A percentile compares a stretch with the other conserved stretches of the same genome.
These are phyloP conservation scores for Xanthia togata DNA, from an alignment of 2,888 invertebrate genomes.

Conservation along the genomic window DNA sequence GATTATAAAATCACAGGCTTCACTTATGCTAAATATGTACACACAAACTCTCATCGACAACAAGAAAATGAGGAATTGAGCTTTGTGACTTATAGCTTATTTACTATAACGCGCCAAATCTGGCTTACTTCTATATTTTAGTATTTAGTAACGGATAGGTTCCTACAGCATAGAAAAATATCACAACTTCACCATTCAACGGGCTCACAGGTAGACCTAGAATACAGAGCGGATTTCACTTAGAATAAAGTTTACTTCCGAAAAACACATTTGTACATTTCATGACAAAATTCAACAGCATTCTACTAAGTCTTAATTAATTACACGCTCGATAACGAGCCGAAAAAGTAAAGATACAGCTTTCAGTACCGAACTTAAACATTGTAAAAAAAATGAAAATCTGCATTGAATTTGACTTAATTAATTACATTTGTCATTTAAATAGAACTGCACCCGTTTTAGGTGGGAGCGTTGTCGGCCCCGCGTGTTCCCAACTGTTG, in stretches of 20 bases:
- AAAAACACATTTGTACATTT: conserved; percentile 91
- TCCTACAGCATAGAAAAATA: conserved; percentile 84
- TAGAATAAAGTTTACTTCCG: conserved; percentile 89
- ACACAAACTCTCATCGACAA: conserved; percentile 87
- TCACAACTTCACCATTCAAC: conserved; percentile 88
- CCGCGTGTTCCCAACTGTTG: conserved; percentile 88
- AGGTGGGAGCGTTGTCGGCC: conserved; percentile 88
- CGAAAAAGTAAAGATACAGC: conserved; percentile 84
- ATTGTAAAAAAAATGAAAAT: conserved; percentile 86
- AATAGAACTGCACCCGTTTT: conserved; percentile 89
- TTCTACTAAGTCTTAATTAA: conserved; percentile 89
- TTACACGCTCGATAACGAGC: conserved; percentile 82
- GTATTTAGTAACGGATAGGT: conserved; percentile 66
- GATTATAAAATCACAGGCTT: conserved; percentile 87
- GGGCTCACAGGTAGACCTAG: conserved; percentile 87
- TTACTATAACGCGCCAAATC: conserved; percentile 78
- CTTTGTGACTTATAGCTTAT: conserved; percentile 86
- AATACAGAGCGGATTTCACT: conserved; percentile 88
- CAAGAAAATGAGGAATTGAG: conserved; percentile 86
- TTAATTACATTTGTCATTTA: conserved; percentile 90
- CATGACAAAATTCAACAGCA: conserved; percentile 90
- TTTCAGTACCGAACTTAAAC: conserved; percentile 87
- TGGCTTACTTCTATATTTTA: conserved; percentile 75
- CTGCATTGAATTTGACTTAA: conserved; percentile 88
- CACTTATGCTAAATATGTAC: conserved; percentile 89